These are phyloP conservation scores for Lysandra coridon DNA, from an alignment of 2,888 invertebrate species.

Conservation along the genomic window DNA sequence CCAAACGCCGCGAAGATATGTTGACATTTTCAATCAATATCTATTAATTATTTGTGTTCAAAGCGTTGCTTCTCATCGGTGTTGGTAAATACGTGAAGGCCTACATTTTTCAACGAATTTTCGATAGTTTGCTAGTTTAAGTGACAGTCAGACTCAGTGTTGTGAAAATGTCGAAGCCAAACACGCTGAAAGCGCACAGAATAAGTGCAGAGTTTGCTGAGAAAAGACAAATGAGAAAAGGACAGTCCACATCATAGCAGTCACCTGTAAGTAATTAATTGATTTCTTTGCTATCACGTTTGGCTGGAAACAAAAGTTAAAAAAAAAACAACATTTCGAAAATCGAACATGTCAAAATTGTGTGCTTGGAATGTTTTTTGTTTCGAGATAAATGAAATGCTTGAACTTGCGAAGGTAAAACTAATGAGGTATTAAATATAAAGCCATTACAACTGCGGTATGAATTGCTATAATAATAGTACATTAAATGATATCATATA, in stretches of 20 bases:
- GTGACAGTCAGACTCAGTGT: constrained; percentile 47
- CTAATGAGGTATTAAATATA: background rate
- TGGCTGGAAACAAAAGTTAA: background rate
- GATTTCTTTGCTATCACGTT: background rate
- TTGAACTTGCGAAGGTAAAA: background rate
- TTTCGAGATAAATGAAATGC: background rate
- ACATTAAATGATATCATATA: background rate
- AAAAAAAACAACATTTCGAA: constrained; percentile 6
- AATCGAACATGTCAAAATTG: constrained; percentile 9
- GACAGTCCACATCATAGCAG: constrained; percentile 73
- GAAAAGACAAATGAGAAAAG: constrained; percentile 71
- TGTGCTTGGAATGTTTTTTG: background rate
- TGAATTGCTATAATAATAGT: background rate
- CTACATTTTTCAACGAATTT: constrained; percentile 47
- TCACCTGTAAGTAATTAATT: constrained; percentile 66
- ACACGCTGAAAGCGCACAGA: constrained; percentile 73
- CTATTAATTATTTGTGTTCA: constrained; percentile 76
- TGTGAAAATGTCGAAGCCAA: constrained; percentile 73
- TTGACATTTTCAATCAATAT: constrained; percentile 69
- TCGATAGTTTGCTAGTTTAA: constrained; percentile 50
- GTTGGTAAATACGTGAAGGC: constrained; percentile 49
- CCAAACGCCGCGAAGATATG: constrained; percentile 45
- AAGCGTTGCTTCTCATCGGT: constrained; percentile 55
- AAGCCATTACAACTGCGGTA: background rate
- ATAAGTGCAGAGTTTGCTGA: constrained; percentile 76